Percentiles rank a stretch among this genome's conserved stretches.
These are phyloP conservation scores for Merops nubicus DNA, from an alignment of 2,113 vertebrate genomes.

Conservation along the genomic window DNA sequence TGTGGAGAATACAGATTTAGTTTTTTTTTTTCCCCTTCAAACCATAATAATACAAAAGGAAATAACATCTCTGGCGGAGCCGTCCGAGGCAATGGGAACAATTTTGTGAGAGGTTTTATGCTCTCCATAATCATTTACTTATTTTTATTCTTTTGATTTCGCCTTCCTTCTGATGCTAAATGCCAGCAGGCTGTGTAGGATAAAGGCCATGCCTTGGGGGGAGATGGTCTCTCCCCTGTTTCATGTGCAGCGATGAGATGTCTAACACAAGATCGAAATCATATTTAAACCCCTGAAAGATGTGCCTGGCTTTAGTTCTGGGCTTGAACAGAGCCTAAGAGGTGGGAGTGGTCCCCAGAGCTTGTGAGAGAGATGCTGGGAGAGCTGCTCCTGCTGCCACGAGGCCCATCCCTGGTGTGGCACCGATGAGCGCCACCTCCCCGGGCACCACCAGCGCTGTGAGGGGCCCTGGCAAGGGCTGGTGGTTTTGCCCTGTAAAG, in stretches of 20 bases:
- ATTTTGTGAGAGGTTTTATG: neutral
- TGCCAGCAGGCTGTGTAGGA: neutral
- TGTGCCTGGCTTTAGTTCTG: rapidly evolving
- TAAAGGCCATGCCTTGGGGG: neutral
- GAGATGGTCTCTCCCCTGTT: neutral
- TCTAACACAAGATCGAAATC: rapidly evolving
- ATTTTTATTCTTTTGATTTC: slow-evolving; percentile 35
- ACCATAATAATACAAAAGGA: neutral
- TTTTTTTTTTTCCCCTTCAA: neutral
- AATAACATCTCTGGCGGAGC: neutral
- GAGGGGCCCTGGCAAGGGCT: neutral
- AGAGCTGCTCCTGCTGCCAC: neutral
- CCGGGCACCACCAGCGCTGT: rapidly evolving
- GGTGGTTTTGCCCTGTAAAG: rapidly evolving
- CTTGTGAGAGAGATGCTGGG: rapidly evolving
- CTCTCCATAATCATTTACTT: neutral
- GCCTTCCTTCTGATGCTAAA: neutral
- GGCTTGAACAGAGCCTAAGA: rapidly evolving
- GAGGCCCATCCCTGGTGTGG: rapidly evolving
- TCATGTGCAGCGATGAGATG: neutral
- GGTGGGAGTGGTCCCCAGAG: rapidly evolving
- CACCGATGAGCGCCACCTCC: neutral
- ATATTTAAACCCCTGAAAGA: rapidly evolving
- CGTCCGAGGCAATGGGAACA: slow-evolving; percentile 26
- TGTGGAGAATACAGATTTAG: neutral